Percentiles rank a stretch among this genome's conserved stretches.
Conservation (phyloP, 2,797 vertebrate genomes). For the Tolypeutes matacus region DNA sequence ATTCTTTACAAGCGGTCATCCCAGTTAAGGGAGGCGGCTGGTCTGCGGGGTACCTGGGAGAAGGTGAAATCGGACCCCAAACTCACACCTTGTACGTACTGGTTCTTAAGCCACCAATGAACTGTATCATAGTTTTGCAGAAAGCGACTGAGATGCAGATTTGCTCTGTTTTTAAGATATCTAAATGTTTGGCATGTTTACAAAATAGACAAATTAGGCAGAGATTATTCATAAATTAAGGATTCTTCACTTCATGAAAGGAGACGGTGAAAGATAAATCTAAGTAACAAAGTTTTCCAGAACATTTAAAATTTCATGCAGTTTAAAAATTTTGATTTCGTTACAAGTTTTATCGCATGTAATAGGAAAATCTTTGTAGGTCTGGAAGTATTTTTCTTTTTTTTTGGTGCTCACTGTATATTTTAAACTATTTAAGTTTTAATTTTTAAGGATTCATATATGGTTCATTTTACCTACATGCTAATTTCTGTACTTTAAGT, state of each 20-base stretch:
- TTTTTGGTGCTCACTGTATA: not conserved
- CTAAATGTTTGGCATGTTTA: not conserved
- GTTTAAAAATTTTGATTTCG: not conserved
- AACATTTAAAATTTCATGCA: not conserved
- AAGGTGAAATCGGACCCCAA: not conserved
- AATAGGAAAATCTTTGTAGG: not conserved
- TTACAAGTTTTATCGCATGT: conserved; percentile 6
- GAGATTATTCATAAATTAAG: not conserved
- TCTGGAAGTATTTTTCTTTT: not conserved
- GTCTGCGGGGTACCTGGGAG: too few species aligned
- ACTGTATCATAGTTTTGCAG: not conserved
- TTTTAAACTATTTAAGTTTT: conserved; percentile 9
- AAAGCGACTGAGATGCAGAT: not conserved
- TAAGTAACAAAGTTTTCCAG: not conserved
- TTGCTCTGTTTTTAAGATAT: conserved; percentile 3
- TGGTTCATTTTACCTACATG: not conserved
- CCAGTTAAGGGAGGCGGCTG: too few species aligned
- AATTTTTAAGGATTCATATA: not conserved
- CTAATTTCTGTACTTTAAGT: not conserved
- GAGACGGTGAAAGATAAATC: not conserved
- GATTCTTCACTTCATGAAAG: not conserved
- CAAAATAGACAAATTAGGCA: not conserved
- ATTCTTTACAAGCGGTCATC: too few species aligned
- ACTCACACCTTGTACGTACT: not conserved
- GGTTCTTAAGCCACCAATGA: not conserved